A percentile compares a stretch with the other conserved stretches of the same genome.
Evolutionary conservation across 2,113 vertebrate species (phyloP).

Genomic region (Vanacampus margaritifer): DNA sequence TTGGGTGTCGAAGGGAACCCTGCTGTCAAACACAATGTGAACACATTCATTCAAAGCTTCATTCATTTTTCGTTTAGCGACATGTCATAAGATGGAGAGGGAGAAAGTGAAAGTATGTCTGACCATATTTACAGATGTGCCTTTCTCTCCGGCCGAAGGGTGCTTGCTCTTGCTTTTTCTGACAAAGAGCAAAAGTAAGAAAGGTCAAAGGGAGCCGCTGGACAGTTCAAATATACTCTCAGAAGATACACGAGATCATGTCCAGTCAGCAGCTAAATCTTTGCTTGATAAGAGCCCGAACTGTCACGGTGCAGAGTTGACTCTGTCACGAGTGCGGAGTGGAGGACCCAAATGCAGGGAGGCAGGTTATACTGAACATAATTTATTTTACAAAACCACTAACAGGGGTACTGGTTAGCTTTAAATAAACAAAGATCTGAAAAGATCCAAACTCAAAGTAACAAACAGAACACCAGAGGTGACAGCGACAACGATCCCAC

Average conservation of each 20-base stretch:
- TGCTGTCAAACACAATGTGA: slow-evolving; percentile 53
- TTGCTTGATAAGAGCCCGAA: slow-evolving; percentile 48
- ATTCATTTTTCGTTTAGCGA: slow-evolving; percentile 1
- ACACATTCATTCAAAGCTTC: slow-evolving; percentile 10
- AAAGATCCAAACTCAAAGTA: too few species aligned
- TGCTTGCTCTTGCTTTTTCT: slow-evolving; percentile 74
- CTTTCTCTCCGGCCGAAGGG: slow-evolving; percentile 67
- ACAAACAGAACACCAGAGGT: too few species aligned
- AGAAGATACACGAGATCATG: slow-evolving; percentile 35
- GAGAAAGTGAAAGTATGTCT: slow-evolving; percentile 39
- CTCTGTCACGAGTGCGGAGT: too few species aligned
- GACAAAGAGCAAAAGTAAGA: slow-evolving; percentile 46
- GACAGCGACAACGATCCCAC: too few species aligned
- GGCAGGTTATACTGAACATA: too few species aligned
- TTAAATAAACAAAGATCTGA: too few species aligned
- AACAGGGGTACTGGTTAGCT: too few species aligned
- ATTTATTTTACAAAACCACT: too few species aligned
- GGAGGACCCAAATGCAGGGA: too few species aligned
- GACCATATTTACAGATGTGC: slow-evolving; percentile 72
- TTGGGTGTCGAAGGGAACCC: slow-evolving; percentile 70
- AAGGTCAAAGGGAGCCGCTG: slow-evolving; percentile 57
- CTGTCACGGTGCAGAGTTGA: too few species aligned
- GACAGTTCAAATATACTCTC: slow-evolving; percentile 45
- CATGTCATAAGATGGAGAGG: background rate
- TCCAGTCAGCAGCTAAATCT: slow-evolving; percentile 42